These are phyloP conservation scores for Lucilia cuprina DNA, from an alignment of 1,140 invertebrate genomes.

Conservation along the genomic window DNA sequence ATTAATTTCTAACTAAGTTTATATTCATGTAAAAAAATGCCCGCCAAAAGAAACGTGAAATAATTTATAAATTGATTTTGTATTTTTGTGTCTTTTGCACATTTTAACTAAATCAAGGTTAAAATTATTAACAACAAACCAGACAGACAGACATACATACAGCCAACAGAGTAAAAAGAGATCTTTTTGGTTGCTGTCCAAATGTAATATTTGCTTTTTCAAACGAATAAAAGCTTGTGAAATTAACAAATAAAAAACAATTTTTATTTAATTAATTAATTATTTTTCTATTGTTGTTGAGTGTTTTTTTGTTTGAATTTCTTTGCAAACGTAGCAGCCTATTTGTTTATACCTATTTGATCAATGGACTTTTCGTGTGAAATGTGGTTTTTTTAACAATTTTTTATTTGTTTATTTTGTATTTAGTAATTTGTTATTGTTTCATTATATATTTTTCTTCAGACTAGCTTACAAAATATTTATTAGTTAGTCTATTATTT, in stretches of 20 bases:
- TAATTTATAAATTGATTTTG: background rate
- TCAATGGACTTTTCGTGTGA: too few species aligned
- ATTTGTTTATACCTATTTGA: too few species aligned
- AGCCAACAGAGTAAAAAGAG: too few species aligned
- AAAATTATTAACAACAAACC: background rate
- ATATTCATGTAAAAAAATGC: background rate
- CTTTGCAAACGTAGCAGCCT: too few species aligned
- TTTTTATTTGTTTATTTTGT: too few species aligned
- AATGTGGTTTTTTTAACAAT: too few species aligned
- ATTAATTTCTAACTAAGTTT: background rate
- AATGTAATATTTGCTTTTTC: background rate
- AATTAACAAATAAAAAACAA: background rate
- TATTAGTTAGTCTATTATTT: too few species aligned
- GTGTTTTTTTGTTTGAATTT: too few species aligned
- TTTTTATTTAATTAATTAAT: background rate
- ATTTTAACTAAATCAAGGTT: conserved; percentile 8
- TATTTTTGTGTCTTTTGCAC: background rate
- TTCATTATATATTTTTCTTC: too few species aligned
- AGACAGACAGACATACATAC: background rate
- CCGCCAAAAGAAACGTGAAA: background rate
- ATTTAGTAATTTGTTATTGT: too few species aligned
- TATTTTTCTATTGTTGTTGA: background rate
- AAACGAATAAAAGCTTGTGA: too few species aligned
- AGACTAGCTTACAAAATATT: too few species aligned
- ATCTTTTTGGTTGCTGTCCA: background rate